phyloP scores from a whole-genome alignment of 2,888 invertebrate species.

The Drosophila fulvimacula region DNA sequence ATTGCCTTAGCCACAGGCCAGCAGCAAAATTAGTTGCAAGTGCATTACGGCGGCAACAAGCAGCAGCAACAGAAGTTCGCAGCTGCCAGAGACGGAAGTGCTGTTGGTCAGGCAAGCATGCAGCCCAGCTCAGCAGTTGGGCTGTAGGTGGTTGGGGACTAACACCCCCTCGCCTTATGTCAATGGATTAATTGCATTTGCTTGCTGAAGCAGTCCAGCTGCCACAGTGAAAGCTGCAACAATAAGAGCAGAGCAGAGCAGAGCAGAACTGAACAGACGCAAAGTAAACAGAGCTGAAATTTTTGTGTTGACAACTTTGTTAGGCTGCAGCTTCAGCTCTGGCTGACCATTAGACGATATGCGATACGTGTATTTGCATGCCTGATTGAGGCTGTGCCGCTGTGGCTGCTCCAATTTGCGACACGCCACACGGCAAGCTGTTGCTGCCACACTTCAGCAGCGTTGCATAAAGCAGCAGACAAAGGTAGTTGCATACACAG shows the following conservation, averaged over 20 bases:
- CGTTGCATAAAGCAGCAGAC: conserved; percentile 61
- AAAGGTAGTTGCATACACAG: conserved; percentile 10
- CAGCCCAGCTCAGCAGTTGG: conserved; percentile 54
- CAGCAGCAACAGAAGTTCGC: conserved; percentile 10
- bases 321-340: conserved; percentile 1
- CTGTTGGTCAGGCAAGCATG: conserved; percentile 50
- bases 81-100: conserved; percentile 57
- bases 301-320: conserved; percentile 42
- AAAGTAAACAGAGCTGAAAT: conserved; percentile 51
- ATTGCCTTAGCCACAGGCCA: conserved; percentile 20
- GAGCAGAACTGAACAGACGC: background rate
- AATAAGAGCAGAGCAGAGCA: background rate
- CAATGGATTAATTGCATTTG: conserved; percentile 46
- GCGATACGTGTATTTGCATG: conserved; percentile 55
- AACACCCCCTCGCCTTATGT: background rate
- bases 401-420: conserved; percentile 47
- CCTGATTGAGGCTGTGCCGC: conserved; percentile 50
- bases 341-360: conserved; percentile 48
- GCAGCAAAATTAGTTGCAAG: conserved; percentile 12
- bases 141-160: background rate
- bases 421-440: conserved; percentile 39
- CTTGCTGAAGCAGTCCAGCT: conserved; percentile 4
- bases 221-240: conserved; percentile 41
- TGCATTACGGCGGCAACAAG: conserved; percentile 15
- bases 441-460: conserved; percentile 63